These are phyloP conservation scores for Teinopalpus imperialis DNA, from an alignment of 2,888 invertebrate species.

Conservation along the genomic window DNA sequence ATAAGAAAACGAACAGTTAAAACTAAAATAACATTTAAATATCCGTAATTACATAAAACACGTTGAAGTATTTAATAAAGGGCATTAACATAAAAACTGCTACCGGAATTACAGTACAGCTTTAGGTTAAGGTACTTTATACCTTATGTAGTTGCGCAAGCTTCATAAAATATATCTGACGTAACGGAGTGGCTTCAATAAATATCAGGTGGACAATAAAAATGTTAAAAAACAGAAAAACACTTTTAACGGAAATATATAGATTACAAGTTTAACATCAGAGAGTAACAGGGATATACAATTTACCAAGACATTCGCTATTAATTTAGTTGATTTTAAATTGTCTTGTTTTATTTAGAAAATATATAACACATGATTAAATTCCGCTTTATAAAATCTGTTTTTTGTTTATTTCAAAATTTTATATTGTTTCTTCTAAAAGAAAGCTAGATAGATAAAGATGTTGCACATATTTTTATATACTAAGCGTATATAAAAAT, in stretches of 20 bases:
- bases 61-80: conserved; percentile 21
- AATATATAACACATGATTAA: not conserved
- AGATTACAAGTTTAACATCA: conserved; percentile 9
- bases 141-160: conserved; percentile 19
- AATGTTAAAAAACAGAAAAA: conserved; percentile 25
- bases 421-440: too few species aligned
- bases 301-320: conserved; percentile 4
- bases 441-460: too few species aligned
- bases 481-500: too few species aligned
- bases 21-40: conserved; percentile 22
- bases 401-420: too few species aligned
- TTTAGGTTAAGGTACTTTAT: conserved; percentile 19
- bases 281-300: conserved; percentile 4
- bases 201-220: conserved; percentile 23
- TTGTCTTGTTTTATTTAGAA: not conserved
- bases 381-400: not conserved
- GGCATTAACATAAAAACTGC: conserved; percentile 26
- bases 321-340: not conserved
- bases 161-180: conserved; percentile 23
- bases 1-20: conserved; percentile 13
- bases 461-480: too few species aligned
- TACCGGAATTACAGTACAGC: conserved; percentile 24
- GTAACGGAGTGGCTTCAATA: conserved; percentile 23
- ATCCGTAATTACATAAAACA: conserved; percentile 16
- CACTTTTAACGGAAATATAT: conserved; percentile 22